Percentiles rank a stretch among this genome's conserved stretches.
These are phyloP conservation scores for Dendrocincla tyrannina DNA, from an alignment of 2,797 vertebrate species.

Conservation along the genomic window DNA sequence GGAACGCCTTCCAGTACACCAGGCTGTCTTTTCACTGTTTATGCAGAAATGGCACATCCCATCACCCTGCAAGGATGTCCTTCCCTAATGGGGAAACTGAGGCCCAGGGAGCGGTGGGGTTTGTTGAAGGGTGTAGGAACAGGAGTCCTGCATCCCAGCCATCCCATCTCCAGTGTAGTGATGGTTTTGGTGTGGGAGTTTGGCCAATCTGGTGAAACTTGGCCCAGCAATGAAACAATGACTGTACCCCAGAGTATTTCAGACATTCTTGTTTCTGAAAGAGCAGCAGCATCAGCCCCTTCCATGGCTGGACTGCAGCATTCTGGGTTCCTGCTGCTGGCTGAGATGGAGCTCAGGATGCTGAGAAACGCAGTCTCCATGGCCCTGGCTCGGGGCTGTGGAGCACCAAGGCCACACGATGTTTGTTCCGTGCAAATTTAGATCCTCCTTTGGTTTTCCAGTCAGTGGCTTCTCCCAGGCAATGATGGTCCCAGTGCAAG, in stretches of 20 bases:
- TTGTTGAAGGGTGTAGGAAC: background rate
- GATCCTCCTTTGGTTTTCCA: background rate
- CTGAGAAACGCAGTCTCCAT: background rate
- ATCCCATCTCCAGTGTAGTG: background rate
- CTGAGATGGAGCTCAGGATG: background rate
- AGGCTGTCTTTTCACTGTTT: background rate
- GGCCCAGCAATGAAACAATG: background rate
- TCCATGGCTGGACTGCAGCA: background rate
- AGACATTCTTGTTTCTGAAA: background rate
- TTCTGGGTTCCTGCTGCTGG: background rate
- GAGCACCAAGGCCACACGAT: background rate
- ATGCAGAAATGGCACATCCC: background rate
- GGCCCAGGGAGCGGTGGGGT: background rate
- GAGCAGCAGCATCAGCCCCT: background rate
- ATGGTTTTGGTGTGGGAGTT: background rate
- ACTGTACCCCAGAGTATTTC: background rate
- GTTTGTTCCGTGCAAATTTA: background rate
- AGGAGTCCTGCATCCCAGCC: background rate
- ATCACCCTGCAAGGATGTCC: background rate
- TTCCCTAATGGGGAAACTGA: background rate
- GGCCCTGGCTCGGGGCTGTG: rapidly evolving
- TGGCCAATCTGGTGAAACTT: background rate
- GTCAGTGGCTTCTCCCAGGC: background rate
- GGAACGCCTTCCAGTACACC: background rate
- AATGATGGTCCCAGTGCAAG: background rate